phyloP scores from a whole-genome alignment of 2,113 vertebrate genomes.

The Progne subis region DNA sequence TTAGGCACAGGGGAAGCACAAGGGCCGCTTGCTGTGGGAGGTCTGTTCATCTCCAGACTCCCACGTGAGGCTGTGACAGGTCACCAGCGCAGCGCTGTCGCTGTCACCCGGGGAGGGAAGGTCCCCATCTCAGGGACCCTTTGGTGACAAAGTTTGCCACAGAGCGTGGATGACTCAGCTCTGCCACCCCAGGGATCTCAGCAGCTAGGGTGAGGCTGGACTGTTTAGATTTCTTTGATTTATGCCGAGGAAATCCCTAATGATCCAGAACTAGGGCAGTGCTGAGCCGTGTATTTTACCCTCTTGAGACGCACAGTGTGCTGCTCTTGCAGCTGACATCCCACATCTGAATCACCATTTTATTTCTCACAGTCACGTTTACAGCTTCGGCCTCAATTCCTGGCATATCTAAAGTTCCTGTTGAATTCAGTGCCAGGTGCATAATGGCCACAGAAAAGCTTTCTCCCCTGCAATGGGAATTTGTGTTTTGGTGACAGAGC shows the following conservation, averaged over 20 bases:
- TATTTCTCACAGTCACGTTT: background rate
- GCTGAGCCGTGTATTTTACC: background rate
- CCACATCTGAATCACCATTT: background rate
- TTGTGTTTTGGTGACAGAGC: background rate
- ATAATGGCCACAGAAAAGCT: background rate
- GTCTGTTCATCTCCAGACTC: background rate
- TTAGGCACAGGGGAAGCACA: background rate
- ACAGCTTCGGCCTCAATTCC: background rate
- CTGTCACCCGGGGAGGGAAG: background rate
- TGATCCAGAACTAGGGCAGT: background rate
- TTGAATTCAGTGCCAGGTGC: background rate
- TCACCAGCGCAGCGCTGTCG: accelerated
- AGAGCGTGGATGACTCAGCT: background rate
- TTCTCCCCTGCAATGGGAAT: background rate
- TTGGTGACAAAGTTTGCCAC: background rate
- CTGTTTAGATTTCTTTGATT: background rate
- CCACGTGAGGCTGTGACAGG: background rate
- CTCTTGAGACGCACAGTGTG: background rate
- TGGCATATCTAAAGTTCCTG: background rate
- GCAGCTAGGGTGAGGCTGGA: background rate
- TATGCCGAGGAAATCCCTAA: background rate
- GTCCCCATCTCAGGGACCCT: background rate
- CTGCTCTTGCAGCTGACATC: background rate
- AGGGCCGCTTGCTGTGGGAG: background rate
- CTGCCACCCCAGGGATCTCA: background rate